Percentiles rank a stretch among this genome's conserved stretches.
Conservation (phyloP, 2,888 invertebrate genomes). For the Gastrophysa polygoni region DNA sequence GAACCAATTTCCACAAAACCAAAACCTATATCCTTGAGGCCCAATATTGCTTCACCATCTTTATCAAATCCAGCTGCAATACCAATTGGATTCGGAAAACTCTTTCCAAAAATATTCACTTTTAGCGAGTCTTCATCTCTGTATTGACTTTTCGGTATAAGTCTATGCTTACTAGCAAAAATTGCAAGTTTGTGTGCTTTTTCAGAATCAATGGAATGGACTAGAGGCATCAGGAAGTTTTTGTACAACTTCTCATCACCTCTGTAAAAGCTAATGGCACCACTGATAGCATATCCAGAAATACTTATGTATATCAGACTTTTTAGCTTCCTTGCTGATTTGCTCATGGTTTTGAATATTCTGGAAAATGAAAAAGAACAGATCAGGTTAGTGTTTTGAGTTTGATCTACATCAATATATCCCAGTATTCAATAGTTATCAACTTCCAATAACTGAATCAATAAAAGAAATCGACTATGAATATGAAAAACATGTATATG, state of each 20-base stretch:
- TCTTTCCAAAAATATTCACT: slow-evolving; percentile 72
- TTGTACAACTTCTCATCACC: slow-evolving; percentile 82
- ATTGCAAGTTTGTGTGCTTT: slow-evolving; percentile 82
- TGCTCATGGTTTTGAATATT: too few species aligned
- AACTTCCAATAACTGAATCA: too few species aligned
- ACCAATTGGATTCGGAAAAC: slow-evolving; percentile 90
- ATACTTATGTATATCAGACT: slow-evolving; percentile 69
- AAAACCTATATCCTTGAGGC: slow-evolving; percentile 85
- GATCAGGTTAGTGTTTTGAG: too few species aligned
- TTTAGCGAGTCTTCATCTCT: slow-evolving; percentile 70
- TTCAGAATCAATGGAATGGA: slow-evolving; percentile 79
- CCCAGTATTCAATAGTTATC: too few species aligned
- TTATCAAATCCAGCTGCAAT: slow-evolving; percentile 99
- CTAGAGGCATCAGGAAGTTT: slow-evolving; percentile 72
- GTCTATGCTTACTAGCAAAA: slow-evolving; percentile 73
- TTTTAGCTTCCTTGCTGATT: slow-evolving; percentile 62
- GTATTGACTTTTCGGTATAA: slow-evolving; percentile 67
- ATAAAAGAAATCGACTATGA: too few species aligned
- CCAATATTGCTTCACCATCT: slow-evolving; percentile 88
- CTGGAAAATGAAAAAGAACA: too few species aligned
- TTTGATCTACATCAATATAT: too few species aligned
- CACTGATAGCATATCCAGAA: slow-evolving; percentile 70
- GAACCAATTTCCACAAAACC: slow-evolving; percentile 97
- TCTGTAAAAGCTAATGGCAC: slow-evolving; percentile 71
- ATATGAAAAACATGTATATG: too few species aligned